A percentile compares a stretch with the other conserved stretches of the same genome.
Evolutionary conservation across 1,140 invertebrate species (phyloP).

Genomic region (Eulimnadia texana): DNA sequence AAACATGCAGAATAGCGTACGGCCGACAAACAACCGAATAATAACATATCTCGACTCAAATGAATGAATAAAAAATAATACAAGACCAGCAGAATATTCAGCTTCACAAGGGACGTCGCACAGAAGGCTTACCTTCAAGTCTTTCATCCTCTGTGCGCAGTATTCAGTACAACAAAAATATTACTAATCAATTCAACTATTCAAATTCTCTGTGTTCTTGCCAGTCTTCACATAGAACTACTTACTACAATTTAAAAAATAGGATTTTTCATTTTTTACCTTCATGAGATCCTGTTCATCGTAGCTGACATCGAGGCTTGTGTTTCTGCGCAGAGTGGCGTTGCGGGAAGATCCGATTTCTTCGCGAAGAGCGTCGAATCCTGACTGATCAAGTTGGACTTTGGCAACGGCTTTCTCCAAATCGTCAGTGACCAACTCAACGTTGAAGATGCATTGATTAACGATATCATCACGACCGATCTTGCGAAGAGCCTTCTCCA

Average conservation of each 20-base stretch:
- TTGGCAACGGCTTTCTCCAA: constrained; percentile 61
- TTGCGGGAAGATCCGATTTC: constrained; percentile 43
- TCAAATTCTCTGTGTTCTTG: too few relatives aligned
- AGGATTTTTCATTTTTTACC: too few relatives aligned
- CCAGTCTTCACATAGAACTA: too few relatives aligned
- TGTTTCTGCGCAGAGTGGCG: constrained; percentile 42
- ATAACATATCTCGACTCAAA: too few relatives aligned
- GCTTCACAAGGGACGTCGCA: constrained; percentile 3
- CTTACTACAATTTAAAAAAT: too few relatives aligned
- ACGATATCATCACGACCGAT: constrained; percentile 82
- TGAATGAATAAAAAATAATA: too few relatives aligned
- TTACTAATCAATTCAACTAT: too few relatives aligned
- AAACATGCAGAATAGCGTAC: neutral
- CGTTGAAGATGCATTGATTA: constrained; percentile 72
- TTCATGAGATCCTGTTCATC: constrained; percentile 57
- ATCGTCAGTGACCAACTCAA: constrained; percentile 49
- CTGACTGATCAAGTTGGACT: constrained; percentile 56
- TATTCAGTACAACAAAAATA: neutral
- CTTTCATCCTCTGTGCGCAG: constrained; percentile 13
- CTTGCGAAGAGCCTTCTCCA: constrained; percentile 73
- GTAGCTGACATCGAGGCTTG: constrained; percentile 44
- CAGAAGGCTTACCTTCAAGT: constrained; percentile 14
- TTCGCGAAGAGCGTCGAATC: constrained; percentile 55
- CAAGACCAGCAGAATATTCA: too few relatives aligned
- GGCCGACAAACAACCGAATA: too few relatives aligned